Evolutionary conservation across 2,113 vertebrate genomes (phyloP).

Genomic region (Hippocampus abdominalis): DNA sequence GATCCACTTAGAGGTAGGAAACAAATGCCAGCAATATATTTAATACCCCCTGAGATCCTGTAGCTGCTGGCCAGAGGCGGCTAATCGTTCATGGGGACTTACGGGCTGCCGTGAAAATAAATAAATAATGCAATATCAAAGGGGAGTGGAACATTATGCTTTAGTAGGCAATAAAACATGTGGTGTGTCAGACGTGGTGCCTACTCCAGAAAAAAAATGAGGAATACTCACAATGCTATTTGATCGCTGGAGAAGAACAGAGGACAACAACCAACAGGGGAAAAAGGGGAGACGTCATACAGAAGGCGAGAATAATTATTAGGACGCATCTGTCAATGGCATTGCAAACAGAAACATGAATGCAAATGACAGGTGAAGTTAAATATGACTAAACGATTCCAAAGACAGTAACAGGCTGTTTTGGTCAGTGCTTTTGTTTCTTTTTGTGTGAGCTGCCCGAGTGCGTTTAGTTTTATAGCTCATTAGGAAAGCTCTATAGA

Average conservation of each 20-base stretch:
- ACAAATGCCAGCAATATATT: slow-evolving; percentile 74
- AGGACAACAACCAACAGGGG: slow-evolving; percentile 39
- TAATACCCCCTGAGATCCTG: slow-evolving; percentile 62
- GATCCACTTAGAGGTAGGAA: slow-evolving; percentile 62
- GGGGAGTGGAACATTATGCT: slow-evolving; percentile 64
- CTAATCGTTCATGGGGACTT: slow-evolving; percentile 57
- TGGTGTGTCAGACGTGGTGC: slow-evolving; percentile 50
- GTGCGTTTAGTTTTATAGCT: background rate
- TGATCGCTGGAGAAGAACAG: slow-evolving; percentile 21
- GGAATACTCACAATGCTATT: slow-evolving; percentile 41
- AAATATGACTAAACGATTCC: background rate
- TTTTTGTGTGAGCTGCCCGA: background rate
- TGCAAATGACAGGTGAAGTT: background rate
- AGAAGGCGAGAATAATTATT: background rate
- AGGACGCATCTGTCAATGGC: background rate
- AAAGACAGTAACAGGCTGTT: background rate
- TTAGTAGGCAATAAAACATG: slow-evolving; percentile 71
- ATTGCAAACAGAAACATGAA: background rate
- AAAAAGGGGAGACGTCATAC: slow-evolving; percentile 4
- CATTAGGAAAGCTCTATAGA: slow-evolving; percentile 33
- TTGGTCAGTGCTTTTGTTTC: background rate
- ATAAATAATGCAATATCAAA: slow-evolving; percentile 72
- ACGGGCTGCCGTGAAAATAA: slow-evolving; percentile 60
- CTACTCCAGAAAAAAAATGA: slow-evolving; percentile 46
- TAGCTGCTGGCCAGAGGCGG: slow-evolving; percentile 47